Conservation (phyloP, 2,113 vertebrate genomes). For the Cranoglanis bouderius region DNA sequence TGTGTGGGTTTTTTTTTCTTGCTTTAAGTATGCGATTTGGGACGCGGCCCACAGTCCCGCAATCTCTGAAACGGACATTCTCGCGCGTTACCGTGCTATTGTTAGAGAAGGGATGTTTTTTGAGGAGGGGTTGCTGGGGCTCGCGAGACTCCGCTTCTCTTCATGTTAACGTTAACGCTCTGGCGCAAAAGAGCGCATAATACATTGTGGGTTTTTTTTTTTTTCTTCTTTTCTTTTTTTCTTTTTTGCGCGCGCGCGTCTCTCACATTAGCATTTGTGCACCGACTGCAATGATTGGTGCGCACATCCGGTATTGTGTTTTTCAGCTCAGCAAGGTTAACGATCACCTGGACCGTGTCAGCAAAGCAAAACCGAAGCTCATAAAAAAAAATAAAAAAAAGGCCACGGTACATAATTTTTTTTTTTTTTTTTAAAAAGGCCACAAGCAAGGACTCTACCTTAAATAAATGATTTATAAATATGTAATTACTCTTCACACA, state of each 20-base stretch:
- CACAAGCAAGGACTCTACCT: neutral
- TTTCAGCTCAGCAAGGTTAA: neutral
- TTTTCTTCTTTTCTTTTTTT: neutral
- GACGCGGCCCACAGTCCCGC: constrained; percentile 19
- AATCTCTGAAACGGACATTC: neutral
- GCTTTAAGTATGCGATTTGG: neutral
- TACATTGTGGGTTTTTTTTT: neutral
- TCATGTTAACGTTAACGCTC: neutral
- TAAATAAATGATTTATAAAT: neutral
- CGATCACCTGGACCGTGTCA: neutral
- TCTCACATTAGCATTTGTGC: neutral
- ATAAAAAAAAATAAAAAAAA: no score
- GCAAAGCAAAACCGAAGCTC: neutral
- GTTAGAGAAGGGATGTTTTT: neutral
- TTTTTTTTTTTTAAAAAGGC: no score
- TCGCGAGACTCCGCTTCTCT: constrained; percentile 5
- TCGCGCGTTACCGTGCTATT: constrained; percentile 12
- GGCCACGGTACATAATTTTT: no score
- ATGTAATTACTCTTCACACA: neutral
- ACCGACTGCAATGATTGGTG: neutral
- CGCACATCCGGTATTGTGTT: neutral
- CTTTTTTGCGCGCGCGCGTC: neutral
- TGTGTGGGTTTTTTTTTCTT: neutral
- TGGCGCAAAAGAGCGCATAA: neutral
- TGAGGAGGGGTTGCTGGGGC: neutral